Evolutionary conservation across 2,113 vertebrate species (phyloP).

Genomic region (Catharus bicknelli): DNA sequence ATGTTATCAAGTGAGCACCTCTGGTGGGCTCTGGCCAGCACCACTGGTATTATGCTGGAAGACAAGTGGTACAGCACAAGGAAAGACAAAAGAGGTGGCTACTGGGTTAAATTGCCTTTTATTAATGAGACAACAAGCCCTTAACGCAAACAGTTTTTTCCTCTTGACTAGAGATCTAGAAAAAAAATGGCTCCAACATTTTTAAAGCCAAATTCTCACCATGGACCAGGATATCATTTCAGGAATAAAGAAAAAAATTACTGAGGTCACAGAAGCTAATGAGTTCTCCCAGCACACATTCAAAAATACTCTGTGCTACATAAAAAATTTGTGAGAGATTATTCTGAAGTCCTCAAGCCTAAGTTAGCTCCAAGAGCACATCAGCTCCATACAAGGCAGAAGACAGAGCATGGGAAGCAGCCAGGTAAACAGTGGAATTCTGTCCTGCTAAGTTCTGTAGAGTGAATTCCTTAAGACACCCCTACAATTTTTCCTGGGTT

Average conservation of each 20-base stretch:
- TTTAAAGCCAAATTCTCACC: neutral
- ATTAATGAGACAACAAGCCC: neutral
- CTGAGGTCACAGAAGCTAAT: neutral
- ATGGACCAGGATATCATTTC: neutral
- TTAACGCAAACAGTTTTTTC: neutral
- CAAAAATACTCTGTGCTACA: neutral
- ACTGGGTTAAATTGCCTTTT: neutral
- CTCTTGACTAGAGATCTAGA: neutral
- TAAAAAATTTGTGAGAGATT: neutral
- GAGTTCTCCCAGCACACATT: neutral
- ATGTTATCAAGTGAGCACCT: neutral
- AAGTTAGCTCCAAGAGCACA: neutral
- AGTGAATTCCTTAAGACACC: neutral
- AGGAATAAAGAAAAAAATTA: neutral
- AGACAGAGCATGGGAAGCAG: neutral
- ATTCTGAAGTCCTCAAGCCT: neutral
- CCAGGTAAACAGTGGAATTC: neutral
- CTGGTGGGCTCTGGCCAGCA: neutral
- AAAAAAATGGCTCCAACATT: neutral
- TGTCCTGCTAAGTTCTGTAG: neutral
- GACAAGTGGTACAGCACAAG: neutral
- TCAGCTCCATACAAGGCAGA: neutral
- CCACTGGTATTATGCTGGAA: fast-evolving
- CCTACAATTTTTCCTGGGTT: neutral
- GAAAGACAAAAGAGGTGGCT: neutral